phyloP scores from a whole-genome alignment of 2,888 invertebrate genomes.

The Nomada lathburiana region DNA sequence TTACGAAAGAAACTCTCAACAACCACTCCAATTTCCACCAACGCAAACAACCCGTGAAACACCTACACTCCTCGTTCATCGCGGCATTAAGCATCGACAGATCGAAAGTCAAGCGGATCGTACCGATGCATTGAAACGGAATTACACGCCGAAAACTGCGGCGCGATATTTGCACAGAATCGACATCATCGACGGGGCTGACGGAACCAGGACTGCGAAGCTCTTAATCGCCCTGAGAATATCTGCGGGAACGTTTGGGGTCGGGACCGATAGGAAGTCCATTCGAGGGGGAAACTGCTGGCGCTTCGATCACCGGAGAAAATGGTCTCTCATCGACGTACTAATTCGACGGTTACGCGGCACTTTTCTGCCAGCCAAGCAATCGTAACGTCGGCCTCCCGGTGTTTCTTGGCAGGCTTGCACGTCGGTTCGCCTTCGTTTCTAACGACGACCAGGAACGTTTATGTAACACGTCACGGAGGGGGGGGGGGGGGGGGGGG shows the following conservation, averaged over 20 bases:
- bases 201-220: not conserved
- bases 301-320: conserved; percentile 58
- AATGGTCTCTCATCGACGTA: conserved; percentile 61
- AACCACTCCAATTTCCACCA: too few species aligned
- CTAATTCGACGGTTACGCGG: conserved; percentile 60
- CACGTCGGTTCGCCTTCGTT: conserved; percentile 8
- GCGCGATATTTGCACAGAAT: conserved; percentile 18
- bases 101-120: not conserved
- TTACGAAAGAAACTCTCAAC: too few species aligned
- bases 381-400: conserved; percentile 28
- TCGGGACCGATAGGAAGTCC: conserved; percentile 45
- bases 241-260: conserved; percentile 33
- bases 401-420: conserved; percentile 2
- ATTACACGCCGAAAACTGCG: not conserved
- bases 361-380: conserved; percentile 49
- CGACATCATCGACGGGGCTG: conserved; percentile 1
- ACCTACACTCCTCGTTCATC: too few species aligned
- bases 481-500: not conserved
- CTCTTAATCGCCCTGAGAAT: conserved; percentile 22
- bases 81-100: too few species aligned
- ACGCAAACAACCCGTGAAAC: too few species aligned
- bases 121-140: not conserved
- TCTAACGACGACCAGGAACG: conserved; percentile 6
- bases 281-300: conserved; percentile 41
- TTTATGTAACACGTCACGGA: conserved; percentile 43